These are phyloP conservation scores for Apodemus speciosus DNA, from an alignment of 2,113 vertebrate species.

Conservation along the genomic window DNA sequence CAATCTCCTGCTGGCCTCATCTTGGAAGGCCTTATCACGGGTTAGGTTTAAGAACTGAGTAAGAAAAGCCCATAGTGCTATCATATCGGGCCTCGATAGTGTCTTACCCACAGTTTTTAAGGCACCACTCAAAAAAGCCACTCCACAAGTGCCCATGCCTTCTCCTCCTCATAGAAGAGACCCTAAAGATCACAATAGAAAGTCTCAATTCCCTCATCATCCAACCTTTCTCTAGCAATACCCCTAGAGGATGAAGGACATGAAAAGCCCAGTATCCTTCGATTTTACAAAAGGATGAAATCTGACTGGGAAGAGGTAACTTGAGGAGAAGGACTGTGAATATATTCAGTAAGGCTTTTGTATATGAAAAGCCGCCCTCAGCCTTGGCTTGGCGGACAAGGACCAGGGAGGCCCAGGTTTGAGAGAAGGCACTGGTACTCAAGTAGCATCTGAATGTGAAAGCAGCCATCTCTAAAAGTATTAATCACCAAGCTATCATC, in stretches of 20 bases:
- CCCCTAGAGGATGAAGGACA: background rate
- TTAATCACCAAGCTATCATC: background rate
- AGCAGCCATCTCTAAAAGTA: background rate
- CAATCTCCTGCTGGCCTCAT: background rate
- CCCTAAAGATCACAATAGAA: background rate
- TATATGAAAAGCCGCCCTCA: background rate
- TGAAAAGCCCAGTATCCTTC: background rate
- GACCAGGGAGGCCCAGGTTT: background rate
- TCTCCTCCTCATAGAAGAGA: background rate
- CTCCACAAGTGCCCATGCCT: no score
- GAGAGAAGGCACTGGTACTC: background rate
- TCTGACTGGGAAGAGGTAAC: background rate
- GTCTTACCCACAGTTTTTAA: background rate
- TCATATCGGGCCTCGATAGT: background rate
- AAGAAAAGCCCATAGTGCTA: background rate
- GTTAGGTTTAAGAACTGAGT: background rate
- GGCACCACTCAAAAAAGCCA: background rate
- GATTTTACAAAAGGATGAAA: background rate
- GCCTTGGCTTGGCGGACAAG: no score
- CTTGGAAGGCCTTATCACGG: background rate
- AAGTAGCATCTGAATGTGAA: background rate
- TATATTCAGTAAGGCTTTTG: background rate
- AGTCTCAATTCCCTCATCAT: no score
- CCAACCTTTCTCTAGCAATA: background rate
- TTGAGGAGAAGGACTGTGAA: background rate